Evolutionary conservation across 2,888 invertebrate genomes (phyloP), one percentile per base, ranked within the genome.

Genomic region (Eupithecia insigniata): DNA sequence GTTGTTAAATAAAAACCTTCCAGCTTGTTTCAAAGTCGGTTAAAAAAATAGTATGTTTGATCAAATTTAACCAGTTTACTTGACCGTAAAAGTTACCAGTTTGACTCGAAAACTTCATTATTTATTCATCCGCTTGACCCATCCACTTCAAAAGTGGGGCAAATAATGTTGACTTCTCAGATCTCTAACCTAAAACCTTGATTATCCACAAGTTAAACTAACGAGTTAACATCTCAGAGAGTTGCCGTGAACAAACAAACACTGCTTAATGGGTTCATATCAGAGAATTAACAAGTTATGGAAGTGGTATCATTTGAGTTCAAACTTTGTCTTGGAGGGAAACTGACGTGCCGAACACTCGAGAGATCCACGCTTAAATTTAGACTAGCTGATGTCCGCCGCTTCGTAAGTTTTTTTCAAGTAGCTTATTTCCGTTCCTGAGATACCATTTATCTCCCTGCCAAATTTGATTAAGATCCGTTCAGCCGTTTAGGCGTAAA

Each of bases 161-260:
- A 67, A 71, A 66, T 28, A 28, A 70, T 67, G 66, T 65, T 32
- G 36, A 66, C 72, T 70, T 71, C 71, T 72, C 60, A 70, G 70
- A 72, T 74, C 72, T 74, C 76, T 76, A 79, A 80, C 79, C 76
- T 76, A 80, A 81, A 79, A 78, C 80, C 77, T 80, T 84, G 81
- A 89, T 86, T 85, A 86, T 87, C 83, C 81, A 77, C 73, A 84
- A 86, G 80, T 84, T 82, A 83, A 85, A 85, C 84, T 79, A 79
- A 76, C 78, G 79, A 85, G 83, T 84, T 84, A 85, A 87, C 85
- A 84, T 83, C 83, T 84, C 85, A 84, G 85, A 88, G 86, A 88
- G 86, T 89, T 86, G 81, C 82, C 81, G 84, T 82, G 78, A 82
- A 79, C 84, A 85, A 85, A 86, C 89, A 85, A 83, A 84, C 88